A percentile compares a stretch with the other conserved stretches of the same genome.
Conservation (phyloP, 1,140 invertebrate genomes). For the Maniola jurtina region DNA sequence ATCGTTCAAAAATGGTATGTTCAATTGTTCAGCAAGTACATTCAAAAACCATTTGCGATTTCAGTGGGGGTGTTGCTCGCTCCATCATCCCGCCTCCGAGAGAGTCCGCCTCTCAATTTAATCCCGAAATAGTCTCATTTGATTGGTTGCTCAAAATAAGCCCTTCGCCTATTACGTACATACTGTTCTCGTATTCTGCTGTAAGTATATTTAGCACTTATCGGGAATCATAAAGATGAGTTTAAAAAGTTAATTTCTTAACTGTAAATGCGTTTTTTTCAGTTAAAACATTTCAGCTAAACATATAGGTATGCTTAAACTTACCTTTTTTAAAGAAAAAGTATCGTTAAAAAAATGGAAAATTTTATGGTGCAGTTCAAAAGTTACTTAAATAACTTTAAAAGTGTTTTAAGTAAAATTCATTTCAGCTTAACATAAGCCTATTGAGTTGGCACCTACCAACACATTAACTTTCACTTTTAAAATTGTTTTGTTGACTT, state of each 20-base stretch:
- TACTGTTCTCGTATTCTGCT: slow-evolving; percentile 21
- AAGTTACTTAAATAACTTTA: no score
- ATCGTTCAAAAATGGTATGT: slow-evolving; percentile 36
- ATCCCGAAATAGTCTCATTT: slow-evolving; percentile 57
- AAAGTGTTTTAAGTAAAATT: no score
- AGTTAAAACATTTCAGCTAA: no score
- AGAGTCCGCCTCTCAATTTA: slow-evolving; percentile 54
- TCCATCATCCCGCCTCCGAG: slow-evolving; percentile 52
- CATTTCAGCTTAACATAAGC: no score
- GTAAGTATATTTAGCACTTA: background rate
- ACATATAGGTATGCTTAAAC: no score
- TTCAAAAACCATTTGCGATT: slow-evolving; percentile 42
- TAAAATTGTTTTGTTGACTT: no score
- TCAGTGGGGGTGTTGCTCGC: slow-evolving; percentile 44
- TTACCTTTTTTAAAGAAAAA: no score
- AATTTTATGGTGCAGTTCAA: no score
- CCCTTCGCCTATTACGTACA: slow-evolving; percentile 60
- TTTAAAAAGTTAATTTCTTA: background rate
- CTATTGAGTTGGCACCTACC: no score
- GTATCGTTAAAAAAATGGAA: no score
- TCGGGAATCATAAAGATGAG: background rate
- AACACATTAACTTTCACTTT: no score
- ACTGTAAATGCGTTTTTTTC: no score
- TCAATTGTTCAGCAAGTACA: slow-evolving; percentile 30
- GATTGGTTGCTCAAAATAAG: slow-evolving; percentile 59